Base-by-base conservation (phyloP, 1,140 invertebrate genomes). In the Zaprionus lachaisei region DNA sequence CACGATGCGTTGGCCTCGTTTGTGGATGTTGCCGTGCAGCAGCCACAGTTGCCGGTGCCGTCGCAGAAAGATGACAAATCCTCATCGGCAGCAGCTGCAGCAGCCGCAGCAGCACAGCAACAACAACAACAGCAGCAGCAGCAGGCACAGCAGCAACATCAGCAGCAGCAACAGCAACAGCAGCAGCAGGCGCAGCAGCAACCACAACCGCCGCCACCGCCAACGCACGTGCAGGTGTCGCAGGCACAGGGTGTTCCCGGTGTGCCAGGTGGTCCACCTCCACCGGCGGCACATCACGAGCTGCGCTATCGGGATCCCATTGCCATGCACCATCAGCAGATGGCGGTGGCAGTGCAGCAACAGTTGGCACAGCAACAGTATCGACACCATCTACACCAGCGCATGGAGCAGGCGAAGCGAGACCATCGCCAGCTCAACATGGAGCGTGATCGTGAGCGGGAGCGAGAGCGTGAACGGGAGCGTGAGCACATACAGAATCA, bases 1-100 rank as follows among this genome's bases (percentile, higher is more conserved):
- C 95, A 98, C 84, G 97, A 98, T 92, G 97, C 97, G 0, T 95
- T 98, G 83, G 95, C 96, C 15, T 97, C 96, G 54, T 93, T 98
- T 28, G 97, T 98, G 1, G 97, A 98, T 85, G 96, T 97, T 6
- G 97, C 97, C 14, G 96, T 96, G 1, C 95, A 97, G 78, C 97
- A 97, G 82, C 96, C 96, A 0, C 97, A 96, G 90, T 89, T 98
- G 80, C 97, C 97, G 2, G 97, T 98, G 51, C 97, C 97, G 0
- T 92, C 91, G 5, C 91, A 93, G 12, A 92, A 92, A 76, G 92
- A 92, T 34, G 91, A 93, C 28, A 92, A 91, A 26, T 76, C 80
- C 5, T 49, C 14, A 17, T 58, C 72, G 12, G 71, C 56, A 0
- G 58, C 76, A 14, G 41, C 41, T 17, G 41, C 41, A 7, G 97